phyloP scores from a whole-genome alignment of 2,888 invertebrate genomes.

The Papilio protenor region DNA sequence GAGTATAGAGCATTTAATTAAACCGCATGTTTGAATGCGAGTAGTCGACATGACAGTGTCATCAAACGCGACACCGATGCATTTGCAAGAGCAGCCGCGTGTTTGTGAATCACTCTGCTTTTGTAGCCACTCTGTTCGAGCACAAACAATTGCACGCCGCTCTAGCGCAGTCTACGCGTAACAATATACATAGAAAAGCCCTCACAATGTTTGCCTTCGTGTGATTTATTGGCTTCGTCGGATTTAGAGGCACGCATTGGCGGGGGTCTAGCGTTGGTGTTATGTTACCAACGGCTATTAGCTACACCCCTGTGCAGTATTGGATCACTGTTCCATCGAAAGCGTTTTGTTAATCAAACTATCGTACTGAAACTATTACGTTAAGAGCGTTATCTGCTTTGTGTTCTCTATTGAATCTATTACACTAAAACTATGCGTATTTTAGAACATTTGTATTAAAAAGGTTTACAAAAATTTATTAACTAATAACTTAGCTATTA shows the following conservation, averaged over 20 bases:
- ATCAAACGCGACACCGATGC: slow-evolving; percentile 47
- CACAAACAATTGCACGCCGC: slow-evolving; percentile 59
- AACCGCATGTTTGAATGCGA: slow-evolving; percentile 40
- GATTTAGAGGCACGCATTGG: slow-evolving; percentile 80
- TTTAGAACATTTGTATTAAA: not conserved
- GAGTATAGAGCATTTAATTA: slow-evolving; percentile 30
- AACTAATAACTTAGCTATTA: not conserved
- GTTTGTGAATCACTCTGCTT: slow-evolving; percentile 72
- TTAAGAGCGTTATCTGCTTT: slow-evolving; percentile 23
- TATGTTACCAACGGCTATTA: slow-evolving; percentile 72
- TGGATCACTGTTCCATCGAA: slow-evolving; percentile 54
- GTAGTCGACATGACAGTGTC: slow-evolving; percentile 44
- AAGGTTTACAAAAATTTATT: not conserved
- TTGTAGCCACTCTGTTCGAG: slow-evolving; percentile 67
- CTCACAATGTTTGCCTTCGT: slow-evolving; percentile 82
- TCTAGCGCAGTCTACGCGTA: slow-evolving; percentile 67
- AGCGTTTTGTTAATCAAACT: slow-evolving; percentile 60
- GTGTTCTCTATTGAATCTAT: slow-evolving; percentile 1
- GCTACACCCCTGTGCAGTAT: slow-evolving; percentile 59
- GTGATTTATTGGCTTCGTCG: slow-evolving; percentile 84
- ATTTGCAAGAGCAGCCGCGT: slow-evolving; percentile 56
- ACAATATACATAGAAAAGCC: slow-evolving; percentile 76
- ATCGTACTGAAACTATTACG: slow-evolving; percentile 50
- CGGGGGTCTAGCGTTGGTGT: slow-evolving; percentile 63
- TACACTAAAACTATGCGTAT: not conserved